Evolutionary conservation across 2,888 invertebrate species (phyloP).

Genomic region (Agrilus mali): DNA sequence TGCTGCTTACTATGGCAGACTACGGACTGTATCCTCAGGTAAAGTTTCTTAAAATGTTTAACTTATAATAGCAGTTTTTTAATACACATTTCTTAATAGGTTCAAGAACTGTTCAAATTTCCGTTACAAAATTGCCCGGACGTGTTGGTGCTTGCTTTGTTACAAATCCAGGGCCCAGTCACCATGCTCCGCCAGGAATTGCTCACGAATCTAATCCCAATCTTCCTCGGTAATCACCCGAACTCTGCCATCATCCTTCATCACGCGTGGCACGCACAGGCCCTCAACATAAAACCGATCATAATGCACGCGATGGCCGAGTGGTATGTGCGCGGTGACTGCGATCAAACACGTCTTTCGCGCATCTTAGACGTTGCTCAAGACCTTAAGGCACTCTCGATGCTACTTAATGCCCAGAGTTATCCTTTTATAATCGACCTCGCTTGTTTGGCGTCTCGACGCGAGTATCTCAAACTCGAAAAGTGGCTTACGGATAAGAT

Average conservation of each 20-base stretch:
- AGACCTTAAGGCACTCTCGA: slow-evolving; percentile 82
- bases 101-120: slow-evolving; percentile 82
- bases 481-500: slow-evolving; percentile 98
- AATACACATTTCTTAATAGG: slow-evolving; percentile 53
- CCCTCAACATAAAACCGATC: slow-evolving; percentile 53
- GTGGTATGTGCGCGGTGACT: slow-evolving; percentile 86
- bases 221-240: slow-evolving; percentile 90
- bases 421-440: slow-evolving; percentile 96
- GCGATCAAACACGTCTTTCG: slow-evolving; percentile 86
- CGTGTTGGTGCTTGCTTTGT: slow-evolving; percentile 73
- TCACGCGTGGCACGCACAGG: slow-evolving; percentile 85
- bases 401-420: slow-evolving; percentile 73
- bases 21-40: slow-evolving; percentile 60
- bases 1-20: slow-evolving; percentile 76
- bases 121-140: slow-evolving; percentile 92
- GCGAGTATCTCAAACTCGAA: slow-evolving; percentile 95
- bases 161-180: slow-evolving; percentile 76
- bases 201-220: slow-evolving; percentile 75
- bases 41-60: too few species aligned
- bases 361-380: slow-evolving; percentile 95
- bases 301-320: slow-evolving; percentile 97
- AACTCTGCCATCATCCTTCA: slow-evolving; percentile 94
- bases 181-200: slow-evolving; percentile 75
- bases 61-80: too few species aligned
- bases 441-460: slow-evolving; percentile 90